Evolutionary conservation across 2,888 invertebrate genomes (phyloP).

Genomic region (Sphaeridia pumilis): DNA sequence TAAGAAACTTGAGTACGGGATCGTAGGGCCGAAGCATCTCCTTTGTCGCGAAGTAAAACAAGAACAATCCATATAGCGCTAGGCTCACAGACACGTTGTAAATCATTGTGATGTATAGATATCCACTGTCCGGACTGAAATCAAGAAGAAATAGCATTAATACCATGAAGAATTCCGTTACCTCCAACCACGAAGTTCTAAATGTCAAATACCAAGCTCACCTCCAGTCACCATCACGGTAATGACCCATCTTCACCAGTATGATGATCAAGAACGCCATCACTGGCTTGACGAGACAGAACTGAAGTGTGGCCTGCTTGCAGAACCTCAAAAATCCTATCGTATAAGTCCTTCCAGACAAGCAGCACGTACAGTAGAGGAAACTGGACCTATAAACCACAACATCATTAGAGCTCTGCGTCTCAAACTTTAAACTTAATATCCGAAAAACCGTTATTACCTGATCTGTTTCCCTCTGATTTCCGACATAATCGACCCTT

Average conservation of each 20-base stretch:
- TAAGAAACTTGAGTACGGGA: conserved; percentile 97
- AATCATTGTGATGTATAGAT: conserved; percentile 94
- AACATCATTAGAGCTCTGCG: too few relatives aligned
- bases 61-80: conserved; percentile 92
- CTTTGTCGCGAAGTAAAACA: conserved; percentile 95
- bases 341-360: conserved; percentile 91
- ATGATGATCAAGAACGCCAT: conserved; percentile 97
- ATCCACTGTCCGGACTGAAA: conserved; percentile 78
- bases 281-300: conserved; percentile 94
- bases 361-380: conserved; percentile 91
- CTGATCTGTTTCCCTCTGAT: conserved; percentile 91
- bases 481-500: conserved; percentile 99
- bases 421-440: background rate
- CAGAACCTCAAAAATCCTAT: conserved; percentile 98
- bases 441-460: too few relatives aligned
- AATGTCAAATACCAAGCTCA: conserved; percentile 38
- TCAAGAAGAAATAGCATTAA: background rate
- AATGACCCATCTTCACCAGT: conserved; percentile 85
- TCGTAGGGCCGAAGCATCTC: conserved; percentile 95
- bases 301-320: conserved; percentile 98
- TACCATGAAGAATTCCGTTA: background rate
- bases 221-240: conserved; percentile 98
- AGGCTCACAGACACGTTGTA: conserved; percentile 96
- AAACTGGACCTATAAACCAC: conserved; percentile 92
- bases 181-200: background rate